phyloP scores from a whole-genome alignment of 37 sponge, comb jelly and placozoan genomes.

The Beroe forskalii region DNA sequence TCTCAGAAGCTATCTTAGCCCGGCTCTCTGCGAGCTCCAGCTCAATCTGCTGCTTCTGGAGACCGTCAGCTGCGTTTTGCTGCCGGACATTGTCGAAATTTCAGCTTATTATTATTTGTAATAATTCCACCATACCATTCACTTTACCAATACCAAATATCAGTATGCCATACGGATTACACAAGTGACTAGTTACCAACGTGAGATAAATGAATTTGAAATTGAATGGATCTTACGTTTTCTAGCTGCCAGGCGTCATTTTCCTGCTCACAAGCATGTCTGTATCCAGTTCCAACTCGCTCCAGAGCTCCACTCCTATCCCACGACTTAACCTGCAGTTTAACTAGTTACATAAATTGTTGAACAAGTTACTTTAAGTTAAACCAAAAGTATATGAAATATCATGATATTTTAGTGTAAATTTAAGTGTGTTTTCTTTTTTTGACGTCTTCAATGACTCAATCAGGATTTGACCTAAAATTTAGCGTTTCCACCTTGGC shows the following conservation, averaged over 20 bases:
- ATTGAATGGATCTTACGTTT: neutral
- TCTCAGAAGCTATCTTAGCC: conserved; percentile 54
- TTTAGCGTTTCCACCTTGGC: no score
- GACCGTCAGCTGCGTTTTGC: conserved; percentile 61
- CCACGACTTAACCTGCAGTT: conserved; percentile 5
- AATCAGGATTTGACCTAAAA: no score
- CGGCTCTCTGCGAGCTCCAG: conserved; percentile 58
- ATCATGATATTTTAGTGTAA: no score
- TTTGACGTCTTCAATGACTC: no score
- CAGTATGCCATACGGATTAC: no score
- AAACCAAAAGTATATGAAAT: no score
- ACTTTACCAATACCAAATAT: no score
- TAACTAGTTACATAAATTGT: neutral
- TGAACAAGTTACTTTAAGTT: no score
- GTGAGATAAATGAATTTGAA: neutral
- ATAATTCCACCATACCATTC: no score
- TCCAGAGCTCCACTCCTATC: conserved; percentile 52
- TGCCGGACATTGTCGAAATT: neutral
- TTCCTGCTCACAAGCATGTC: conserved; percentile 29
- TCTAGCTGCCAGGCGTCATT: conserved; percentile 31
- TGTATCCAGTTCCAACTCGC: neutral
- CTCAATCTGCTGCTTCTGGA: conserved; percentile 52
- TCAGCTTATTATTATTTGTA: no score
- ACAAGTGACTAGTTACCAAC: no score
- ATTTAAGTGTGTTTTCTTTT: no score